phyloP scores from a whole-genome alignment of 1,140 invertebrate genomes.

The Drosophila azteca region DNA sequence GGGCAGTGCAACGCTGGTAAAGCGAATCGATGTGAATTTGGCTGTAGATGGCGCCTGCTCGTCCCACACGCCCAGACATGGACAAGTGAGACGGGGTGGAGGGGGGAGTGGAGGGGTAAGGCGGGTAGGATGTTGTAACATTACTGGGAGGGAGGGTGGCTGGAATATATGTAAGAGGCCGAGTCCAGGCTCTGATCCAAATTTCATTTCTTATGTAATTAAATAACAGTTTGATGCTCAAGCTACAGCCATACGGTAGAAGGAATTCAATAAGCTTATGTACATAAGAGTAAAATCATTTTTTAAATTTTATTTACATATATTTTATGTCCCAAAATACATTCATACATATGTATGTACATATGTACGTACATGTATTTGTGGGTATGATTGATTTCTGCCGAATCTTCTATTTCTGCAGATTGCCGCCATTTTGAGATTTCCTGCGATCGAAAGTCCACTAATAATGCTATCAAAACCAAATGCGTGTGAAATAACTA shows the following conservation, averaged over 20 bases:
- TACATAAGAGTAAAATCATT: background rate
- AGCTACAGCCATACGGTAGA: background rate
- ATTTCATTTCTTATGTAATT: constrained; percentile 42
- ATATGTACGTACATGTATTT: no score
- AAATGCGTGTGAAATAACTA: no score
- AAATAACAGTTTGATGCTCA: constrained; percentile 8
- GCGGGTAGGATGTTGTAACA: constrained; percentile 22
- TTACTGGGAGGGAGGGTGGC: constrained; percentile 1
- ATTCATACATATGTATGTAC: no score
- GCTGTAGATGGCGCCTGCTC: constrained; percentile 44
- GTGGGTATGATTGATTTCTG: no score
- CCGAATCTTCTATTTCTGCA: no score
- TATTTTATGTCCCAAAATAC: no score
- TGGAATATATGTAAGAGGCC: constrained; percentile 34
- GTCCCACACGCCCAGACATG: constrained; percentile 25
- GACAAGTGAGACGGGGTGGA: constrained; percentile 22
- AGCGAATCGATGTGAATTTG: constrained; percentile 57
- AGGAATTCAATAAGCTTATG: background rate
- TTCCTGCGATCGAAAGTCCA: no score
- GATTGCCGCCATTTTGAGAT: no score
- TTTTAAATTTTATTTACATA: background rate
- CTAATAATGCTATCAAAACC: no score
- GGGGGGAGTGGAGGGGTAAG: background rate
- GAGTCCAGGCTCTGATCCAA: constrained; percentile 24
- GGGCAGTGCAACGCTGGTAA: constrained; percentile 46